phyloP scores from a whole-genome alignment of 2,113 vertebrate species.

The Strix uralensis region DNA sequence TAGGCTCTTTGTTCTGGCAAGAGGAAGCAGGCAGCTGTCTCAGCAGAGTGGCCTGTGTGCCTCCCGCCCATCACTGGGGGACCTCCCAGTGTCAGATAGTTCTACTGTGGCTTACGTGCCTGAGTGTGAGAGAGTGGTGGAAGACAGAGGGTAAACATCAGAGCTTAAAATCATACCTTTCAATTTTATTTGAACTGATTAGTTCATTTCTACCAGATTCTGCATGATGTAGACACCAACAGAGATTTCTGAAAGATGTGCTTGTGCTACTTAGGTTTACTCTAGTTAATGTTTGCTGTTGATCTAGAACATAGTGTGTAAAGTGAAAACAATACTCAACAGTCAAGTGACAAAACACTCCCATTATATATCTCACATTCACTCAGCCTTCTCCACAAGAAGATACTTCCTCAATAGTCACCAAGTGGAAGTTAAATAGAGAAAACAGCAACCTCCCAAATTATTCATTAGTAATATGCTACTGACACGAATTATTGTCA shows the following conservation, averaged over 20 bases:
- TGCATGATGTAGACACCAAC: background rate
- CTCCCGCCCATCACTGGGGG: accelerated
- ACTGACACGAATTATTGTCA: background rate
- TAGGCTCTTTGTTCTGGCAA: background rate
- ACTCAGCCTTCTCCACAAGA: background rate
- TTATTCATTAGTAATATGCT: background rate
- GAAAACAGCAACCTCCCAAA: background rate
- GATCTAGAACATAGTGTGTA: background rate
- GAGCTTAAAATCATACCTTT: background rate
- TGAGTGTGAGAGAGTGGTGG: background rate
- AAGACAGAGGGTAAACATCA: background rate
- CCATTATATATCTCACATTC: background rate
- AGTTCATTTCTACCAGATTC: background rate
- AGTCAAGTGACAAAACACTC: background rate
- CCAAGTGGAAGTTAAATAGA: background rate
- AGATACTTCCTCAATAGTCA: background rate
- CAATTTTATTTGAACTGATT: background rate
- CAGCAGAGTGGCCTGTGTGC: background rate
- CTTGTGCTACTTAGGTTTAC: background rate
- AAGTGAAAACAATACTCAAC: background rate
- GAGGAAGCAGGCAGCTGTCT: background rate
- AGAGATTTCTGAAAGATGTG: background rate
- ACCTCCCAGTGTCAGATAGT: background rate
- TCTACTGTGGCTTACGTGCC: background rate
- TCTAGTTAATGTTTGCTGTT: background rate